These are phyloP conservation scores for Anguilla anguilla DNA, from an alignment of 2,797 vertebrate genomes.

Conservation along the genomic window DNA sequence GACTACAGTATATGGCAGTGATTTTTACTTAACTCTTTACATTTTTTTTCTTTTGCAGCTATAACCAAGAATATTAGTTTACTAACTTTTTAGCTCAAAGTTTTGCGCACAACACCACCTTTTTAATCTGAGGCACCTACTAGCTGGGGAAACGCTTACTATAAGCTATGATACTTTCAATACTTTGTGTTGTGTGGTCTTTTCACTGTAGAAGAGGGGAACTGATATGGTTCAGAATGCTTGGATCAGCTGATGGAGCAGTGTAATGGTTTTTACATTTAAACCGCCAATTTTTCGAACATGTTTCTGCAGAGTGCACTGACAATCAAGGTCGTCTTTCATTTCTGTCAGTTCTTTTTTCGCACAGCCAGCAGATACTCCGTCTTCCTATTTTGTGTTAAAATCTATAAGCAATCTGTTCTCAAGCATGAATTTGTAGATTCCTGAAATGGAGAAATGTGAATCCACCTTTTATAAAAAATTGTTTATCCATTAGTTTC, in stretches of 20 bases:
- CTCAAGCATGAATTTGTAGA: neutral
- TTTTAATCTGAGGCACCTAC: neutral
- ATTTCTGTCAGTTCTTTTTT: neutral
- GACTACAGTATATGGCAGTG: neutral
- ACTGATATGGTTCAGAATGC: neutral
- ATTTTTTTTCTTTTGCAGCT: neutral
- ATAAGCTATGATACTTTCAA: neutral
- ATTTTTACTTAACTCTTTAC: neutral
- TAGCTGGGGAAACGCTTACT: neutral
- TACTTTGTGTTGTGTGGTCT: neutral
- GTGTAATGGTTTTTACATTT: neutral
- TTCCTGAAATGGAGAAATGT: neutral
- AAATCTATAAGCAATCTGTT: conserved; percentile 1
- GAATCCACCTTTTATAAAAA: neutral
- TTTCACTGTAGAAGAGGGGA: neutral
- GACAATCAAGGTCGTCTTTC: neutral
- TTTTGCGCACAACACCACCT: neutral
- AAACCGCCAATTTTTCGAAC: neutral
- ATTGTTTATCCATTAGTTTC: neutral
- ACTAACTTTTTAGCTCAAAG: neutral
- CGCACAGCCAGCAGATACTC: neutral
- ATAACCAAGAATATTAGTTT: neutral
- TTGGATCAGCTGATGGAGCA: neutral
- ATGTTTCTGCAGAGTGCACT: neutral
- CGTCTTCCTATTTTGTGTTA: neutral